phyloP scores from a whole-genome alignment of 92 coral and sea anemone species.

The Phenganax stokvisi region DNA sequence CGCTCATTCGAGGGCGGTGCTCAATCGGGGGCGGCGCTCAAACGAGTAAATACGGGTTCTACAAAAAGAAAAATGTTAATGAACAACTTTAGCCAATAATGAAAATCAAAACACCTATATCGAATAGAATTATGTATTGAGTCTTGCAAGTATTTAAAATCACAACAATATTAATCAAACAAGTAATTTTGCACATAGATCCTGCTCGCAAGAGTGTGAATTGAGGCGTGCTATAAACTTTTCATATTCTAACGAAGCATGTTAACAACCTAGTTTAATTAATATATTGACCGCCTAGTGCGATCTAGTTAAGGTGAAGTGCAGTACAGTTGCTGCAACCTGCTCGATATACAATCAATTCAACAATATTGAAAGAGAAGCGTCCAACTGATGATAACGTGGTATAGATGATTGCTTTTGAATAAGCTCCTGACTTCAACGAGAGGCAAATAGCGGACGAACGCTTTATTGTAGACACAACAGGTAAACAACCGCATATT shows the following conservation, averaged over 20 bases:
- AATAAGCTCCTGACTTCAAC: neutral
- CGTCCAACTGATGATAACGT: neutral
- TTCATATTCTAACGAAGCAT: slow-evolving; percentile 1
- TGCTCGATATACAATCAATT: slow-evolving; percentile 1
- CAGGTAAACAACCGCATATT: slow-evolving; percentile 10
- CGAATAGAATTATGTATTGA: neutral
- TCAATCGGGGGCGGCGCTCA: too few species aligned
- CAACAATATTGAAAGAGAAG: neutral
- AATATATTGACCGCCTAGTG: slow-evolving; percentile 35
- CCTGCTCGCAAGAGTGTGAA: neutral
- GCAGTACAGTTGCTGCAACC: neutral
- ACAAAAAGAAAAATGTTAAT: neutral
- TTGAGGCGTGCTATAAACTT: neutral
- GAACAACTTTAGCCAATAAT: neutral
- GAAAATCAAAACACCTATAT: neutral
- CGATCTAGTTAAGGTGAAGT: slow-evolving; percentile 12
- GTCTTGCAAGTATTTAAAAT: neutral
- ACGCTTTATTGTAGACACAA: neutral
- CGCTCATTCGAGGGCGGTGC: too few species aligned
- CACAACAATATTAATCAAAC: slow-evolving; percentile 8
- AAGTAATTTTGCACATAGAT: neutral
- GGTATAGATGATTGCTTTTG: neutral
- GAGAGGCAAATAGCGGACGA: neutral
- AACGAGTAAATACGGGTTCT: neutral
- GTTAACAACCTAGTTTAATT: slow-evolving; percentile 20